Evolutionary conservation across 2,797 vertebrate species (phyloP), one percentile per base, ranked within the genome.

Genomic region (Scomberomorus guttatus): DNA sequence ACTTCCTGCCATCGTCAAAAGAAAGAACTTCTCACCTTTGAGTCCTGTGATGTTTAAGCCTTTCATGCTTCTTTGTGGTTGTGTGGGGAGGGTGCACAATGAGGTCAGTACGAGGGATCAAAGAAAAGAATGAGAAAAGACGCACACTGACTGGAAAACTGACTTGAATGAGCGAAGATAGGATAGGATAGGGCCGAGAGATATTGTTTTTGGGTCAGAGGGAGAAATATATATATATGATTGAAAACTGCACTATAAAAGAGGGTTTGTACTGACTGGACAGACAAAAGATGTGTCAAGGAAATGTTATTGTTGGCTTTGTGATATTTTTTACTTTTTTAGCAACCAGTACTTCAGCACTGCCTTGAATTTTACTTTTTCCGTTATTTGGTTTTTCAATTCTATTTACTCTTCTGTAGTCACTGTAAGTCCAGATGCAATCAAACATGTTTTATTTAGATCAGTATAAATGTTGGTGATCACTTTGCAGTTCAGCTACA

Each of bases 291-390:
- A 93, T 65, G 92, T 94, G 92, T 95, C 86, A 84, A 93, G 92
- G 91, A 94, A 92, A 92, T 93, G 92, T 93, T 93, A 87, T 92
- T 92, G 92, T 94, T 92, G 91, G 93, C 92, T 94, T 95, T 94
- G 93, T 95, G 93, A 95, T 94, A 93, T 94, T 95, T 95, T 91
- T 93, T 95, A 93, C 89, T 91, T 94, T 94, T 95, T 94, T 94
- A 95, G 94, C 94, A 94, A 95, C 93, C 94, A 95, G 94, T 95
- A 95, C 94, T 94, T 95, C 94, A 95, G 94, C 95, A 95, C 94
- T 95, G 95, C 94, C 95, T 95, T 95, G 93, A 95, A 93, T 93
- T 94, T 91, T 88, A 92, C 86, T 86, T 93, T 93, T 92, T 94
- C 89, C 80, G 85, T 93, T 92, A 87, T 85, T 89, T 86, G 81